Evolutionary conservation across 2,797 vertebrate species (phyloP).

Genomic region (Arrhamphus sclerolepis): DNA sequence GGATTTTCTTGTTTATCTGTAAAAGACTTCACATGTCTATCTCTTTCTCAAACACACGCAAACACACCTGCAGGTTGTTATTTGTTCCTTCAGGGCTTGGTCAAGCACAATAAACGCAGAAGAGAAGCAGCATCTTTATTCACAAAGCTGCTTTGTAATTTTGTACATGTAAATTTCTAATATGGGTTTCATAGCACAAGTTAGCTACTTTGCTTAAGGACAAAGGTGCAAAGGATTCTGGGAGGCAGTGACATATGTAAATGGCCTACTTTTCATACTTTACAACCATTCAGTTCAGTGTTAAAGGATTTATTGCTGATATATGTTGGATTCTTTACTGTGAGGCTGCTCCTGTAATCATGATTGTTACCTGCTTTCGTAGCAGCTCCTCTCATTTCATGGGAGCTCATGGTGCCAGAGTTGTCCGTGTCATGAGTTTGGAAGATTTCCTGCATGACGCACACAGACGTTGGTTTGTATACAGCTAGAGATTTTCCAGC

Average conservation of each 20-base stretch:
- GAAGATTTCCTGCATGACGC: constrained; percentile 76
- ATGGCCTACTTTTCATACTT: neutral
- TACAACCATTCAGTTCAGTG: neutral
- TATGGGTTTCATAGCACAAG: neutral
- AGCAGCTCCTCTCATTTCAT: constrained; percentile 78
- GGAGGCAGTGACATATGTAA: neutral
- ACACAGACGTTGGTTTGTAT: neutral
- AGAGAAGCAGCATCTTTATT: neutral
- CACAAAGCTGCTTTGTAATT: neutral
- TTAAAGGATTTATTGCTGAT: neutral
- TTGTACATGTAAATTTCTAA: neutral
- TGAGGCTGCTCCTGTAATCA: neutral
- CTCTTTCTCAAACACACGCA: neutral
- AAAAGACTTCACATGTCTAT: neutral
- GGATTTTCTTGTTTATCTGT: constrained; percentile 35
- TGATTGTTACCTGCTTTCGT: constrained; percentile 71
- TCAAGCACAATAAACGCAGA: neutral
- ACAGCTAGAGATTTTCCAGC: neutral
- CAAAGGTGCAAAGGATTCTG: too few species aligned
- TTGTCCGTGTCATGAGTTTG: constrained; percentile 72
- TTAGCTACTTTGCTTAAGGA: too few species aligned
- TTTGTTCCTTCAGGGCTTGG: neutral
- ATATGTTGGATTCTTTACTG: neutral
- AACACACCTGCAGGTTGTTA: neutral
- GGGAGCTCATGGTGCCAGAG: constrained; percentile 83